phyloP scores from a whole-genome alignment of 1,140 invertebrate genomes.

The Idris sp. region DNA sequence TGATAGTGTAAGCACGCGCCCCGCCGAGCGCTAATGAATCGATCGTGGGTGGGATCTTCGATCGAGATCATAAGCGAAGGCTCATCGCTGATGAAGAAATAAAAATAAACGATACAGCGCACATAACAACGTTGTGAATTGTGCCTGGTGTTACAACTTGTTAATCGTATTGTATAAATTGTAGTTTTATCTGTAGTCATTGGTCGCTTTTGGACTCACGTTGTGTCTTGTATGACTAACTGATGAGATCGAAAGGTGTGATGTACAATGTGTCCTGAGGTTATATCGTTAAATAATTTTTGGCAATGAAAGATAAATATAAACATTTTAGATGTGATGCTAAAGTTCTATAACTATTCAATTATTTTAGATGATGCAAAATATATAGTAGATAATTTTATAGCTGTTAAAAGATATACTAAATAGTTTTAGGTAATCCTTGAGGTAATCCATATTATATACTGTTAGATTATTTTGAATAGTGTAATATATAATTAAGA shows the following conservation, averaged over 20 bases:
- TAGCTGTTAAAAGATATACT: no score
- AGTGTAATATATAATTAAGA: no score
- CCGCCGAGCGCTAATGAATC: slow-evolving; percentile 72
- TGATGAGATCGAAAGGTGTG: slow-evolving; percentile 19
- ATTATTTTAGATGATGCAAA: no score
- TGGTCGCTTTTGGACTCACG: slow-evolving; percentile 10
- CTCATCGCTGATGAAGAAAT: slow-evolving; percentile 44
- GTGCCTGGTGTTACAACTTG: slow-evolving; percentile 49
- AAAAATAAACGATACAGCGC: slow-evolving; percentile 37
- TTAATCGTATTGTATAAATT: slow-evolving; percentile 40
- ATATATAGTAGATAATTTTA: no score
- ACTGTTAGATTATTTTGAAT: no score
- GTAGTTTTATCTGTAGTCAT: slow-evolving; percentile 24
- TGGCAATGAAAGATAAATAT: no score
- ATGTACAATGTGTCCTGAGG: slow-evolving; percentile 28
- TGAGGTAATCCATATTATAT: no score
- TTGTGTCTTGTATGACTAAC: slow-evolving; percentile 29
- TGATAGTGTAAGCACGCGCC: slow-evolving; percentile 67
- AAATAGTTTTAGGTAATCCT: no score
- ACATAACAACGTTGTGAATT: slow-evolving; percentile 30
- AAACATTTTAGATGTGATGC: no score
- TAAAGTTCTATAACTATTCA: no score
- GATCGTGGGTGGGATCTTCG: slow-evolving; percentile 70
- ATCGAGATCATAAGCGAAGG: slow-evolving; percentile 57
- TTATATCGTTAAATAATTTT: not conserved